Base-by-base conservation (phyloP, 1,140 invertebrate species). In the Platyscapa corneri region DNA sequence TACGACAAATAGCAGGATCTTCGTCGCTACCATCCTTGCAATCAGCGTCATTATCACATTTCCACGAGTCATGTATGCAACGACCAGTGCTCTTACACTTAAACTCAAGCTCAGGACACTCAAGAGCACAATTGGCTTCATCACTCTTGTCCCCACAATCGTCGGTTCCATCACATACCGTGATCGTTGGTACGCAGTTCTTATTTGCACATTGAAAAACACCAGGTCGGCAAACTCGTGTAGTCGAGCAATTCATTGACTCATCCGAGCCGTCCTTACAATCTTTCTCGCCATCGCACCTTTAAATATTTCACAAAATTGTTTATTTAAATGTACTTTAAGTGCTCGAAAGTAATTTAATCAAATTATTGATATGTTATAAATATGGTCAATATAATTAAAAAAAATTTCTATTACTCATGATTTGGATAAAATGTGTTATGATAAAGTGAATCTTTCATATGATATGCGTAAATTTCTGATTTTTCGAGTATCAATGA, bases 1-100 rank as follows among this genome's bases (percentile, higher is more conserved):
- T 93, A 96, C 96, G 95, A 92, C 98, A 99, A 87, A 98, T 96
- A 2, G 94, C 93, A 0, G 97, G 96, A 92, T 98, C 97, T 94
- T 99, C 98, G 91, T 99, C 98, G 77, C 96, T 97, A 70, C 97
- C 97, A 92, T 99, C 98, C 89, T 97, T 97, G 91, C 98, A 99
- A 91, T 99, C 98, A 10, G 97, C 95, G 90, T 99, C 98, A 0
- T 97, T 97, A 90, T 99, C 98, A 91, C 98, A 99, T 89, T 97
- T 97, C 98, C 99, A 99, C 65, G 97, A 96, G 53, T 96, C 96
- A 30, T 99, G 95, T 83, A 99, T 98, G 92, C 99, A 99, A 0
- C 93, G 88, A 1, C 98, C 98, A 86, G 96, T 98, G 0, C 95
- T 95, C 88, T 96, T 96, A 90, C 98, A 99, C 90, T 99, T 99